Base-by-base conservation (phyloP, 35 echinoderm and acorn worm species). In the Holothuria glaberrima region DNA sequence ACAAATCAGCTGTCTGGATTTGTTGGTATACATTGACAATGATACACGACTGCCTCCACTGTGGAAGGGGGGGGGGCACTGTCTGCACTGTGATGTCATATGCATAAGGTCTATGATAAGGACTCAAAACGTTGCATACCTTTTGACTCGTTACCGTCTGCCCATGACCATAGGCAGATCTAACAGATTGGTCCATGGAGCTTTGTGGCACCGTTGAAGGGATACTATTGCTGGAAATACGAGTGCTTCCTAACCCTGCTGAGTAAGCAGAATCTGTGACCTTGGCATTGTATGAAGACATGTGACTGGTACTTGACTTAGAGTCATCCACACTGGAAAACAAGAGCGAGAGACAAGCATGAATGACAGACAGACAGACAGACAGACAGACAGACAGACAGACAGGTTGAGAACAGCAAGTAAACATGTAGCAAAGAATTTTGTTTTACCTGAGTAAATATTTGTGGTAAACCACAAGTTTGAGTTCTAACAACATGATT, bases 241-340 rank as follows among this genome's bases (percentile, higher is more conserved):
- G 26, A 7, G 63, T 58, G 56, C 56, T 68, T 41, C 86, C 82
- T 59, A 92, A 61, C 7, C 59, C 54, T 14, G 90, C 54, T 27
- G 83, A 86, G 60, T 92, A 92, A 31, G 61, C 67, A 12, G 84
- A 46, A 30, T 81, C 74, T 58, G 70, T 71, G 25, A 87, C 82
- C 74, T 92, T 92, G 27, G 80, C 91, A 64, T 92, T 92, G 60
- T 92, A 92, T 58, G 83, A 81, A 9, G 88, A 87, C 71, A 92
- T 28, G 58, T 92, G 91, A 68, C 89, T 90, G 29, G 58, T 57
- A 52, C 80, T 84, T 14, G 80, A 84, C 80, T 84, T 84, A 25
- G 54, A 9, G 57, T 84, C 80, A n/a, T 61, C 61, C 21, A 84
- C 80, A 61, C 80, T 84, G 56, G n/a, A 61, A 60, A 30, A 33